Evolutionary conservation across 2,888 invertebrate species (phyloP).

Genomic region (Holacanthella duospinosa): DNA sequence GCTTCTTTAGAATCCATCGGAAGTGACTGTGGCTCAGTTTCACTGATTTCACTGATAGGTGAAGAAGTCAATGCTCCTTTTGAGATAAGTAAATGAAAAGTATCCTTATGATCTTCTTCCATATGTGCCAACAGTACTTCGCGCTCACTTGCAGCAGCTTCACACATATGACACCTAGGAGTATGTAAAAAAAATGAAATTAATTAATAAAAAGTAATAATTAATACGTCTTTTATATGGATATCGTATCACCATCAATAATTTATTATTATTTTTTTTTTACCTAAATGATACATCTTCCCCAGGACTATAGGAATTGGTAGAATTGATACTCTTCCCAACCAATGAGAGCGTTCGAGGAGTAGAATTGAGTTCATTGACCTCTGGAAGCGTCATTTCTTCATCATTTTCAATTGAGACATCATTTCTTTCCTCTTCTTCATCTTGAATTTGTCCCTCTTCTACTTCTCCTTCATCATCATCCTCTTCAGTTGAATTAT

Average conservation of each 20-base stretch:
- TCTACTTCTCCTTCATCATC: conserved; percentile 27
- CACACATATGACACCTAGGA: conserved; percentile 80
- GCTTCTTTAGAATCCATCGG: conserved; percentile 18
- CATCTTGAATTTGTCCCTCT: conserved; percentile 8
- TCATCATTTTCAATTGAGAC: conserved; percentile 10
- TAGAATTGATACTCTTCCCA: conserved; percentile 3
- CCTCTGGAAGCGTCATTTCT: conserved; percentile 36
- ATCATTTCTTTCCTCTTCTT: conserved; percentile 13
- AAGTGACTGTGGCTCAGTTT: conserved; percentile 9
- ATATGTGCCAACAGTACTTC: conserved; percentile 28
- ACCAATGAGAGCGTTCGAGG: conserved; percentile 14
- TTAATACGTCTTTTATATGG: too few relatives aligned
- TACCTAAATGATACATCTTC: conserved; percentile 29
- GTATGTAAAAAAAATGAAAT: not conserved
- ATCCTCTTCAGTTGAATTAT: conserved; percentile 43
- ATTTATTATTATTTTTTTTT: too few relatives aligned
- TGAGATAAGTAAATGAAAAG: conserved; percentile 22
- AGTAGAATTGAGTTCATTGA: conserved; percentile 22
- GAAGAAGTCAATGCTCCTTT: conserved; percentile 24
- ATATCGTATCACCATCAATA: too few relatives aligned
- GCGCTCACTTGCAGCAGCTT: conserved; percentile 43
- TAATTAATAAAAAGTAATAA: not conserved
- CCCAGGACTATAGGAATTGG: conserved; percentile 17
- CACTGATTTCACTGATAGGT: conserved; percentile 20
- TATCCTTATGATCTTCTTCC: conserved; percentile 28